These are phyloP conservation scores for Orius insidiosus DNA, from an alignment of 1,140 invertebrate species.

Conservation along the genomic window DNA sequence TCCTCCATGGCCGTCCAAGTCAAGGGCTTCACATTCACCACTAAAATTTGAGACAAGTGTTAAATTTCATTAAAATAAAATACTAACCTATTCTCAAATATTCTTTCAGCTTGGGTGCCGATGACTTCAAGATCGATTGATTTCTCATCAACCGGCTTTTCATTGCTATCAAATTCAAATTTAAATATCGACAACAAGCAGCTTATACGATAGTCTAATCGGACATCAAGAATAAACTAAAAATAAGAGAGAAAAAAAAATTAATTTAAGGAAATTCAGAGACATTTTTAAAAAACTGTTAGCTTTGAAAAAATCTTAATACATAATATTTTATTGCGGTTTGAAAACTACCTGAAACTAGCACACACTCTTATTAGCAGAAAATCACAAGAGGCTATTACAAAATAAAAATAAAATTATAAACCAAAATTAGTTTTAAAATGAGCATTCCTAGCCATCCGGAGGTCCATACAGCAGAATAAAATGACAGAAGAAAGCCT, in stretches of 20 bases:
- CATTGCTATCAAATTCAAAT: constrained; percentile 68
- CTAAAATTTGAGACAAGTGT: constrained; percentile 21
- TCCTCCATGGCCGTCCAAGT: constrained; percentile 87
- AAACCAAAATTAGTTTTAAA: no score
- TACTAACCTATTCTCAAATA: constrained; percentile 68
- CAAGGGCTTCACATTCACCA: constrained; percentile 48
- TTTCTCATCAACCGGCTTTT: constrained; percentile 36
- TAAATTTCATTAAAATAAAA: neutral
- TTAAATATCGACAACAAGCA: constrained; percentile 94
- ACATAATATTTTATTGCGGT: no score
- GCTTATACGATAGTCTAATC: constrained; percentile 92
- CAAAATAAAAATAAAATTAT: no score
- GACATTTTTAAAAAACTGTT: no score
- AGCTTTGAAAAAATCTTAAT: no score
- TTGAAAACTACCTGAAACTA: no score
- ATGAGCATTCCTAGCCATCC: no score
- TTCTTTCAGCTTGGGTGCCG: constrained; percentile 79
- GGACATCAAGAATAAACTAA: constrained; percentile 90
- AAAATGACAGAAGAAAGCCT: no score
- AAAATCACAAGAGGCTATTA: no score
- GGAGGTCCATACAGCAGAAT: no score
- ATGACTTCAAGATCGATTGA: constrained; percentile 80
- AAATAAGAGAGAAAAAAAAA: constrained; percentile 21
- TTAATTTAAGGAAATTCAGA: no score
- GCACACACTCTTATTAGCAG: no score